Evolutionary conservation across 2,888 invertebrate species (phyloP), one percentile per base, ranked within the genome.

Genomic region (Reticulitermes lucifugus): DNA sequence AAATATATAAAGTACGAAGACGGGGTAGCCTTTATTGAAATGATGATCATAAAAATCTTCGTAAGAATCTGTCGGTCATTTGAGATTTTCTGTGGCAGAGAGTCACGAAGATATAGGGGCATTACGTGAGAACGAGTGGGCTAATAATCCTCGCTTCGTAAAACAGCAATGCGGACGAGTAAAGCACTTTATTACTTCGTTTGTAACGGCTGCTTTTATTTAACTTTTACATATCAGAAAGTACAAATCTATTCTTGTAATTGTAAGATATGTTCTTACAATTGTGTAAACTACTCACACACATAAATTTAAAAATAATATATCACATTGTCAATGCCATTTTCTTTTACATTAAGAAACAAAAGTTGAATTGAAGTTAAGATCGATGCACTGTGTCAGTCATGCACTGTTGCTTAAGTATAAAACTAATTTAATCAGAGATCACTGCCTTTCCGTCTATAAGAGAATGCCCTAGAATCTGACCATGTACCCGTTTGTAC

Each of bases 401-500:
- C n/a, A 65, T n/a, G 65, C 25, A 25, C 6, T 25, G 65, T 65
- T n/a, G n/a, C 25, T 7, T 25, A 65, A 25, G 14, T 14, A 14
- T 4, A 65, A 25, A 25, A 65, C n/a, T 9, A 65, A 65, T 1
- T 25, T 14, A 73, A 7, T 41, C 25, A 73, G 73, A 73, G 73
- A 73, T 73, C 73, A 41, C 21, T 3, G 6, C 41, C 9, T 41
- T 73, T 0, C 18, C 25, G 3, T 73, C 21, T 35, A 41, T 73
- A 73, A 73, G 22, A 70, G 10, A 41, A 21, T 2, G 21, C 29
- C 18, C 21, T 73, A 41, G 35, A 35, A 77, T 35, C 46, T 77
- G n/a, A 77, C 46, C 43, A n/a, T 77, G 41, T 77, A 77, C 77
- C 77, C 43, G 43, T 77, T 77, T 77, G n/a, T 77, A 77, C 46